A percentile compares a stretch with the other conserved stretches of the same genome.
These are phyloP conservation scores for Aselliscus stoliczkanus DNA, from an alignment of 2,797 vertebrate genomes.

Conservation along the genomic window DNA sequence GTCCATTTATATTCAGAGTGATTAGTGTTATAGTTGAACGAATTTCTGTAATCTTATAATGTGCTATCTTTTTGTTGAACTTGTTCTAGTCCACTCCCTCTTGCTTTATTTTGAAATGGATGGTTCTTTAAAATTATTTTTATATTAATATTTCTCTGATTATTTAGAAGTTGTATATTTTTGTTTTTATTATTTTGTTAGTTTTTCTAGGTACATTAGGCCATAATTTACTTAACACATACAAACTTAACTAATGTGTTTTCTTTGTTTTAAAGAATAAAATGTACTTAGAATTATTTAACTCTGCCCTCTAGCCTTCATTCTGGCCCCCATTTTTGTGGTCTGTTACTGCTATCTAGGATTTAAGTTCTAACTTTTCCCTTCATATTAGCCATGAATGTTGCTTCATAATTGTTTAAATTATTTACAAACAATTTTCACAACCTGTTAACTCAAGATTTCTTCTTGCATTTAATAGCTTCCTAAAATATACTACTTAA, in stretches of 20 bases:
- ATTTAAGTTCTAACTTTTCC: background rate
- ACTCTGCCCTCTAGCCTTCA: background rate
- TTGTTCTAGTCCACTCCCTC: background rate
- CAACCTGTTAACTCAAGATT: background rate
- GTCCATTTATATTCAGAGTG: background rate
- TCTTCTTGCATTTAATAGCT: background rate
- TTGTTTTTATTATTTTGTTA: background rate
- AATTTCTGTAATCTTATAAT: background rate
- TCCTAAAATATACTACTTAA: background rate
- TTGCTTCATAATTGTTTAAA: background rate
- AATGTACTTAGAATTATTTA: background rate
- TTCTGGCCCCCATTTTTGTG: background rate
- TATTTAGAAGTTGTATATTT: background rate
- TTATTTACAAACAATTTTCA: background rate
- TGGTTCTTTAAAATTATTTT: background rate
- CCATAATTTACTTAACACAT: background rate
- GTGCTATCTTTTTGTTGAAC: background rate
- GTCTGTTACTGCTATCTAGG: background rate
- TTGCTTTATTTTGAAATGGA: background rate
- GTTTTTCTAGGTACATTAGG: background rate
- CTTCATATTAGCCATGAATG: background rate
- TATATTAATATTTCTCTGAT: background rate
- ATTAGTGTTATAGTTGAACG: background rate
- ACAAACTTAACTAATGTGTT: background rate
- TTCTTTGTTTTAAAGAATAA: background rate